Base-by-base conservation (phyloP, 2,888 invertebrate species). In the Spodoptera littoralis region DNA sequence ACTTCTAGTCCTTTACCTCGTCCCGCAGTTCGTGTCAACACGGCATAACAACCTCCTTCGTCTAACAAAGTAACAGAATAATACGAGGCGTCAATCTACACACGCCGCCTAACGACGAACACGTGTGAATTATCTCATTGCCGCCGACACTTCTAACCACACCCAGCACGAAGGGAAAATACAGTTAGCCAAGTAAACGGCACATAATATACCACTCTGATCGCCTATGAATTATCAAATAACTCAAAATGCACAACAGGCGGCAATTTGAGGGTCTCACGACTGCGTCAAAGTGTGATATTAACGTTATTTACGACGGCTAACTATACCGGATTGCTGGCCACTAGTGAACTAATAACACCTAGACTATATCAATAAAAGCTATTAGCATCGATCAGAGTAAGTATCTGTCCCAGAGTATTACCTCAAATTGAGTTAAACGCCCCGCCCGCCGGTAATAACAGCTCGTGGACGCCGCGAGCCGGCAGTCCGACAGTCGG, bases 351-450 rank as follows among this genome's bases (percentile, higher is more conserved):
- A 63, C 77, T 79, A 87, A 91, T 92, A 91, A 89, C 86, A 85
- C 84, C 87, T 89, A 88, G 87, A 78, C 87, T 92, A 92, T 93
- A 93, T 93, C 94, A 93, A 93, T 93, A 94, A 93, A 93, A 87
- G 89, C 89, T 85, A 93, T 93, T 93, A 93, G 82, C 89, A 90
- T 92, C 92, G 89, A 92, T 93, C 93, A 92, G 85, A 70, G 84
- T 91, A 89, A 91, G 88, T 90, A 90, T 88, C 88, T 89, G 88
- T 90, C 88, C 83, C 79, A 84, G 77, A 81, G 84, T 87, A 90
- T 92, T 90, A 86, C 84, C 82, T 85, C 85, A 86, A 92, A 92
- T 92, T 91, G 90, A 89, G 90, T 87, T 92, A 93, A 92, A 90
- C 89, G 88, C 82, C 84, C 82, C 84, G 83, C 47, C 50, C 54